Evolutionary conservation across 2,113 vertebrate species (phyloP).

Genomic region (Megaceryle maxima): DNA sequence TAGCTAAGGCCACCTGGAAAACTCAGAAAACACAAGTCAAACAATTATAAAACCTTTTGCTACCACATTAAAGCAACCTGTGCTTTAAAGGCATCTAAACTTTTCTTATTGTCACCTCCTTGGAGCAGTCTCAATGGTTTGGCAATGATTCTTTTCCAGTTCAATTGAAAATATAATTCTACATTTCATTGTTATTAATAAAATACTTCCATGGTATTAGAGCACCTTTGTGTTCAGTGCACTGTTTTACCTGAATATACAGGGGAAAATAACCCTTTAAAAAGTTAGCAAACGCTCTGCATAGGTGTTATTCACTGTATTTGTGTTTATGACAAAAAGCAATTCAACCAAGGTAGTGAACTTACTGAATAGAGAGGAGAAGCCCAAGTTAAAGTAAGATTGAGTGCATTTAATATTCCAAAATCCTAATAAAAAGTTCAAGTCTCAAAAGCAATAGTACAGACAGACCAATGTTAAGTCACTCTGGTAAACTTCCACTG

Average conservation of each 20-base stretch:
- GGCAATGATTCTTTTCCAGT: background rate
- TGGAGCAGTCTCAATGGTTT: background rate
- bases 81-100: background rate
- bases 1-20: background rate
- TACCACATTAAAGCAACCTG: background rate
- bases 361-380: background rate
- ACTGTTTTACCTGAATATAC: background rate
- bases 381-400: background rate
- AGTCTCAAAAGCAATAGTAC: background rate
- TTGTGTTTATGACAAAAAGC: background rate
- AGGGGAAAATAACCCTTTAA: background rate
- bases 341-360: background rate
- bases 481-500: background rate
- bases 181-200: background rate
- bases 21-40: background rate
- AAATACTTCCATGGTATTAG: background rate
- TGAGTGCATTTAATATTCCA: background rate
- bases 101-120: background rate
- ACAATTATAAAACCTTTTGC: background rate
- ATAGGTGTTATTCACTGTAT: background rate
- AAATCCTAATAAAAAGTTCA: background rate
- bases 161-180: background rate
- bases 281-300: background rate
- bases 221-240: background rate
- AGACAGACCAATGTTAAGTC: background rate